Evolutionary conservation across 1,140 invertebrate species (phyloP), one percentile per base, ranked within the genome.

Genomic region (Idris sp.): DNA sequence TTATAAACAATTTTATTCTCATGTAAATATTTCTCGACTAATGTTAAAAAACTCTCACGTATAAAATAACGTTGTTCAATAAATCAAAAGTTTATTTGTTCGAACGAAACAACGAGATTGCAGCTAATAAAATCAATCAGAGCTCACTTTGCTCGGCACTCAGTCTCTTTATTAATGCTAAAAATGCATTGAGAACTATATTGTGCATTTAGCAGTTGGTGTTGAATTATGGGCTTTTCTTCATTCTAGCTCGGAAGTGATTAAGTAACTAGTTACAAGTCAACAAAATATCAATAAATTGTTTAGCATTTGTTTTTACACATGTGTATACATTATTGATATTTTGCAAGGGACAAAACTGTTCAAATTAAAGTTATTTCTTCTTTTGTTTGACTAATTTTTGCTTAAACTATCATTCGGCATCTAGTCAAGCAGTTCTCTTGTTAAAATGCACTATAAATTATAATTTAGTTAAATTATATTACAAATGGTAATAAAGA

Each of bases 251-350:
- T 40, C 35, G 33, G 25, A 43, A 22, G 51, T 64, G 58, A 64
- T 64, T 73, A 73, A 73, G 36, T 64, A 58, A 73, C 43, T 64
- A 18, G 36, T 73, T 54, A 62, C 61, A 56, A 61, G 56, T 43
- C 36, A 54, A 15, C n/a, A n/a, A n/a, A n/a, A n/a, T n/a, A n/a
- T n/a, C n/a, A n/a, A n/a, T n/a, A n/a, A n/a, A n/a, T n/a, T n/a
- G n/a, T n/a, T n/a, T n/a, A n/a, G n/a, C n/a, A n/a, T n/a, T n/a
- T n/a, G n/a, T n/a, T n/a, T n/a, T n/a, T n/a, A n/a, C n/a, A n/a
- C n/a, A n/a, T n/a, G n/a, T n/a, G n/a, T n/a, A n/a, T n/a, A n/a
- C n/a, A n/a, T n/a, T n/a, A n/a, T n/a, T n/a, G n/a, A n/a, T n/a
- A n/a, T n/a, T n/a, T n/a, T n/a, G n/a, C n/a, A n/a, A n/a, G n/a